Evolutionary conservation across 2,797 vertebrate genomes (phyloP).

Genomic region (Pseudomugil tenellus): DNA sequence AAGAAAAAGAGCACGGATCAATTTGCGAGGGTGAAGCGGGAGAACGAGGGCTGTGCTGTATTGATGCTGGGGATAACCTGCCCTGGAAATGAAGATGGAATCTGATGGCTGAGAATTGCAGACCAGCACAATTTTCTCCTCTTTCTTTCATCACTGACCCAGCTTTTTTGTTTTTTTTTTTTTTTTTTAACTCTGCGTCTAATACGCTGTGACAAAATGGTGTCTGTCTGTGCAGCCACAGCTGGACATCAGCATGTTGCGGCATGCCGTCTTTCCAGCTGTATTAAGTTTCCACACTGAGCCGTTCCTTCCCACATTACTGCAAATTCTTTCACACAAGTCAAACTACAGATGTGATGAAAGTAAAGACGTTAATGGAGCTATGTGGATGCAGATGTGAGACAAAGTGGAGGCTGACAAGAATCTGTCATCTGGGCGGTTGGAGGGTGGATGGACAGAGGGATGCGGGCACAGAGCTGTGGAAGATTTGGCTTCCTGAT

Average conservation of each 20-base stretch:
- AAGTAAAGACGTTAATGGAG: background rate
- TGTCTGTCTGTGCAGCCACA: conserved; percentile 25
- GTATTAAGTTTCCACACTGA: background rate
- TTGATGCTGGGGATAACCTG: conserved; percentile 61
- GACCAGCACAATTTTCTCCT: conserved; percentile 25
- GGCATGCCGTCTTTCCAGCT: conserved; percentile 20
- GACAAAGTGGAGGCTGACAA: conserved; percentile 30
- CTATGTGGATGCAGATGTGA: background rate
- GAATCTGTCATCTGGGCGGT: conserved; percentile 40
- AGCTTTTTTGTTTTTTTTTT: conserved; percentile 42
- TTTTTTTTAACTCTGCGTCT: conserved; percentile 18
- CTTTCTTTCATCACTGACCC: background rate
- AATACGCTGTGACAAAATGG: conserved; percentile 56
- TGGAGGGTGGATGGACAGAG: conserved; percentile 18
- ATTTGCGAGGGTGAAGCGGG: conserved; percentile 52
- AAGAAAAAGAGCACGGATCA: conserved; percentile 58
- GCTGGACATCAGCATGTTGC: conserved; percentile 18
- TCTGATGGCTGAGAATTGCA: conserved; percentile 60
- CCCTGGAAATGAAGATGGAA: conserved; percentile 39
- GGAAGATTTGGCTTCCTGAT: conserved; percentile 16
- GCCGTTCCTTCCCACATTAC: background rate
- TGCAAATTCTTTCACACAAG: conserved; percentile 1
- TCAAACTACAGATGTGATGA: background rate
- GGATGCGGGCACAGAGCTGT: conserved; percentile 14
- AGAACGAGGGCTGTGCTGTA: conserved; percentile 38